Evolutionary conservation across 1,140 invertebrate species (phyloP), one percentile per base, ranked within the genome.

Genomic region (Galleria mellonella): DNA sequence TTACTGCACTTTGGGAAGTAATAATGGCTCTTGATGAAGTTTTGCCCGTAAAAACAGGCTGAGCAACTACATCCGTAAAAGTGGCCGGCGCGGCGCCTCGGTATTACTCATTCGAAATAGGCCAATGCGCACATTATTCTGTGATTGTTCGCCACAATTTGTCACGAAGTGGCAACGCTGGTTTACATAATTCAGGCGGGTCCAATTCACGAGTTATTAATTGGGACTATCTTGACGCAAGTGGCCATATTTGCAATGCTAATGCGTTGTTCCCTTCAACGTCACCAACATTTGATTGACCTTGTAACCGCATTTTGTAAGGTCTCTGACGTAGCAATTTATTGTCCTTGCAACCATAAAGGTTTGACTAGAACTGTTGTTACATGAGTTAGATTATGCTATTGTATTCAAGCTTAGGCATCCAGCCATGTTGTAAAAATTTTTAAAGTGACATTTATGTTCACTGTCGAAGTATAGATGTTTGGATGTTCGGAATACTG

Each of bases 1-100:
- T 61, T 62, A 62, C 55, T 52, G 59, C 55, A 62, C 59, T 62
- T 58, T 31, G 11, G 40, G 10, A 58, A 58, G 44, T 58, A 55
- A 47, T 58, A 58, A 62, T 62, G 55, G 55, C 32, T 47, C 51
- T 62, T 55, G 43, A 46, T 55, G 52, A 55, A 55, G 47, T 55
- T 49, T 35, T 30, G 33, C 13, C 29, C 13, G 43, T 49, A 55
- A 55, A 55, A 55, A 42, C 33, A 28, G 9, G 8, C 15, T n/a
- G 9, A 9, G 8, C 35, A 7, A 33, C 32, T 33, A 33, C 32
- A 33, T 1, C 14, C 15, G 35, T 9, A 23, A 37, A 13, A 17
- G 35, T 37, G 35, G 35, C 13, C 17, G 14, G 35, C 14, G 17
- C 17, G 35, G 35, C 35, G 35, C 14, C 14, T 14, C 35, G 30